Percentiles rank a stretch among this genome's conserved stretches.
These are phyloP conservation scores for Capitulum mitella DNA, from an alignment of 2,888 invertebrate species.

Conservation along the genomic window DNA sequence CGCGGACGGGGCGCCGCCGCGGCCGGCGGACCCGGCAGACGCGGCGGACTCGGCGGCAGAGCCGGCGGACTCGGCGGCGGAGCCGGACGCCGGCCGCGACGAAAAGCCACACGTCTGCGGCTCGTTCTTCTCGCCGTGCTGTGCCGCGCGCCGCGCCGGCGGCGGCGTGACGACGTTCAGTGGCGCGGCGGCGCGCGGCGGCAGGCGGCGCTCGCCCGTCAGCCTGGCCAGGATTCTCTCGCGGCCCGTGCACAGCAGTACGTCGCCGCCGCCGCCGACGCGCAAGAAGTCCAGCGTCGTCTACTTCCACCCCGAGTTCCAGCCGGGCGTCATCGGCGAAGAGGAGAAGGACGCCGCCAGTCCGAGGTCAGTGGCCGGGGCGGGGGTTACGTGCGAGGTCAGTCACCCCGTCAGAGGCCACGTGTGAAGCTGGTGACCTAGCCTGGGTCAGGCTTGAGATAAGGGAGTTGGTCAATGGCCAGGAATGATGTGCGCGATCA, in stretches of 20 bases:
- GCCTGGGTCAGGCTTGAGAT: too few species aligned
- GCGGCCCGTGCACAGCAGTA: background rate
- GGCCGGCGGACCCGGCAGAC: background rate
- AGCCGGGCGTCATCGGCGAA: background rate
- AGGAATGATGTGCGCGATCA: too few species aligned
- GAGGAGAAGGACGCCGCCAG: background rate
- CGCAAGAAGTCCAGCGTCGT: background rate
- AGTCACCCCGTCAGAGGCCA: too few species aligned
- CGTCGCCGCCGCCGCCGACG: background rate
- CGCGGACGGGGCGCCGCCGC: background rate
- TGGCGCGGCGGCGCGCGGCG: background rate
- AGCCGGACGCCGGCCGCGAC: background rate
- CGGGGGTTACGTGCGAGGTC: too few species aligned
- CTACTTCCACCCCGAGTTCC: conserved; percentile 4
- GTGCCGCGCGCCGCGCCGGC: background rate
- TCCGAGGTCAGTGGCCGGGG: background rate
- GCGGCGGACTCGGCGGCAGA: background rate
- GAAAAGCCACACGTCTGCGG: background rate
- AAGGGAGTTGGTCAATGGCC: too few species aligned
- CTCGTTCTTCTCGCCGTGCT: conserved; percentile 5
- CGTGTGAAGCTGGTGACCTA: too few species aligned
- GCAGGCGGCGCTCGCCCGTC: background rate
- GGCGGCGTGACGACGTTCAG: background rate
- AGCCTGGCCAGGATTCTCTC: background rate
- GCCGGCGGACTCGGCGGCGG: background rate